These are phyloP conservation scores for Hypsibius dujardini DNA, from an alignment of 1,140 invertebrate genomes.

Conservation along the genomic window DNA sequence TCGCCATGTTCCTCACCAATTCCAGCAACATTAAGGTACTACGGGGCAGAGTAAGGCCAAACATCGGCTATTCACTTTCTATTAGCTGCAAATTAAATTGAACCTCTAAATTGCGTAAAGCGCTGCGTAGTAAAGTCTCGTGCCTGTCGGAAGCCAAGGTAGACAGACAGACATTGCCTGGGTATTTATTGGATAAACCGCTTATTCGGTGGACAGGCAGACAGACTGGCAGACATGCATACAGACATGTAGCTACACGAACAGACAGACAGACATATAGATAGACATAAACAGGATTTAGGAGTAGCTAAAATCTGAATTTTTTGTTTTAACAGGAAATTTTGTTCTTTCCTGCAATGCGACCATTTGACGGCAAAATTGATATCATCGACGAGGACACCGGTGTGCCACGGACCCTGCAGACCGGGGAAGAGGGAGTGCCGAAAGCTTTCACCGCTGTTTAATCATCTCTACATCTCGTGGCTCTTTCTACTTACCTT, in stretches of 20 bases:
- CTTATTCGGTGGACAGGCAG: too few relatives aligned
- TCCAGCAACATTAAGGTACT: slow-evolving; percentile 86
- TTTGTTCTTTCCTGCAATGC: slow-evolving; percentile 48
- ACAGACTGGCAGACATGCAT: too few relatives aligned
- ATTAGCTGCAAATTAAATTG: too few relatives aligned
- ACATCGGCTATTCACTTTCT: background rate
- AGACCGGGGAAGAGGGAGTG: background rate
- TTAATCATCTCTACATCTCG: background rate
- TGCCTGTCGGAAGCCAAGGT: too few relatives aligned
- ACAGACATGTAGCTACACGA: too few relatives aligned
- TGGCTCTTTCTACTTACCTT: too few relatives aligned
- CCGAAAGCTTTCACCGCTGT: background rate
- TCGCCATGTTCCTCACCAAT: slow-evolving; percentile 95
- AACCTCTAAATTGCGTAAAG: too few relatives aligned
- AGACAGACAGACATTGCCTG: too few relatives aligned
- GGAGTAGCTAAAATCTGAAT: slow-evolving; percentile 7
- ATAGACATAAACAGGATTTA: background rate
- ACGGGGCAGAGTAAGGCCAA: slow-evolving; percentile 8
- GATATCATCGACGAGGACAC: slow-evolving; percentile 19
- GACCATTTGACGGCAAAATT: slow-evolving; percentile 30
- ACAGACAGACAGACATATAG: too few relatives aligned
- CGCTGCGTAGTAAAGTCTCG: too few relatives aligned
- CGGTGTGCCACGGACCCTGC: slow-evolving; percentile 15
- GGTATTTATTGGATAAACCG: too few relatives aligned
- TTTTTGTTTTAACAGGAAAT: slow-evolving; percentile 37